Percentiles rank a stretch among this genome's conserved stretches.
phyloP scores from a whole-genome alignment of 2,888 invertebrate genomes.

The Choreutis nemorana region DNA sequence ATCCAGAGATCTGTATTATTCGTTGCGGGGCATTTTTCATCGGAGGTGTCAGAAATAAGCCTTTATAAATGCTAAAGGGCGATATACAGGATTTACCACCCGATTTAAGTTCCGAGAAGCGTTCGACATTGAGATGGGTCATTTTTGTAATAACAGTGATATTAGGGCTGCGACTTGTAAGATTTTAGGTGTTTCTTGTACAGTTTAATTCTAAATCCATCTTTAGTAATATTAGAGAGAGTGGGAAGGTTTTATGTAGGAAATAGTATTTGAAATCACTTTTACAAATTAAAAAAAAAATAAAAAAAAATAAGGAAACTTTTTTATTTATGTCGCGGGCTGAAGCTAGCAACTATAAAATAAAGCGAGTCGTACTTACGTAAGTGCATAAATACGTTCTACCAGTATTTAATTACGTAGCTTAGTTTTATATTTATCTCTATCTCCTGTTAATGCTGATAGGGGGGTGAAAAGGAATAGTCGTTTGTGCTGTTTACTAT shows the following conservation, averaged over 20 bases:
- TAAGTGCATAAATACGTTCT: no score
- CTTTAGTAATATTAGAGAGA: conserved; percentile 10
- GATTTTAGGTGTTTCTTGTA: conserved; percentile 7
- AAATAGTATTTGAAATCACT: conserved; percentile 1
- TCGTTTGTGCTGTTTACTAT: no score
- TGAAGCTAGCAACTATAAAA: no score
- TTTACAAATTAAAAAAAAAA: no score
- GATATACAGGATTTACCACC: conserved; percentile 18
- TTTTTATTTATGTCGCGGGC: no score
- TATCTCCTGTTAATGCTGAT: no score
- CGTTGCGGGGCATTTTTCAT: conserved; percentile 52
- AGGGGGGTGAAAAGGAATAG: no score
- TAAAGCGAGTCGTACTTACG: no score
- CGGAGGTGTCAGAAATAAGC: conserved; percentile 59
- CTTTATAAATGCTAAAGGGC: conserved; percentile 47
- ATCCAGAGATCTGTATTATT: no score
- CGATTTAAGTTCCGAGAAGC: conserved; percentile 39
- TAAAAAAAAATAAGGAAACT: no score
- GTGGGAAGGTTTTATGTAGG: conserved; percentile 9
- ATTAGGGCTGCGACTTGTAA: conserved; percentile 30
- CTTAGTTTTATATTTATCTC: no score
- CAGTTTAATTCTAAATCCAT: conserved; percentile 10
- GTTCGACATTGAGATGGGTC: conserved; percentile 63
- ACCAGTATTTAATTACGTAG: no score
- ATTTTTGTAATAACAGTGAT: conserved; percentile 44